Base-by-base conservation (phyloP, 35 echinoderm and acorn worm genomes). In the Apostichopus japonicus region DNA sequence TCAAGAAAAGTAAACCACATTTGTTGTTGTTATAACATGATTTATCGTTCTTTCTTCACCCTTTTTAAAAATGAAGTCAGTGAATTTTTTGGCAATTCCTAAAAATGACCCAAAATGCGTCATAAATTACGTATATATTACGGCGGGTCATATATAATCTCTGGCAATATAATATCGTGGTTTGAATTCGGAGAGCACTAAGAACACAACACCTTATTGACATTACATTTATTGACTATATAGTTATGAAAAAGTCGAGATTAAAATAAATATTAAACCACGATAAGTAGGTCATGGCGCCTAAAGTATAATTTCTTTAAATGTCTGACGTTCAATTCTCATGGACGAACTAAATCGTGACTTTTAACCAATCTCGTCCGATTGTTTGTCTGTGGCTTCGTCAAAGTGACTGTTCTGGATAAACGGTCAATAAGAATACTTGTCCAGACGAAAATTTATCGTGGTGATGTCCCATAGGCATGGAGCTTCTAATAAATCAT, bases 241-340 rank as follows among this genome's bases (percentile, higher is more conserved):
- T 67, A 15, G 11, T 67, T 67, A 11, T 67, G 11, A 67, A 6
- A 44, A 44, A 44, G 33, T 44, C 33, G 33, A 44, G 1, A 14
- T 83, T 19, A 52, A 83, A 83, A 83, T 55, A 83, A 83, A 83
- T 54, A 83, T 15, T 54, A 54, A 52, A 55, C 79, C 27, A 83
- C 79, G 17, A 7, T 55, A 83, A 14, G 24, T 83, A 55, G 79
- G 79, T 83, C 79, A 80, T 80, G 79, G 79, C 79, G 79, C 79
- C 79, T 54, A 55, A 83, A 55, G 79, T 44, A 13, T 55, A 67
- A 67, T 67, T 15, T 67, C 9, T 67, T 67, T 67, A 67, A 11
- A 67, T 67, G 6, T 67, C 63, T 67, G 19, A 15, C 11, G 63
- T 67, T 11, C 63, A 11, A 67, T 4, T 67, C 63, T 15, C 33